Conservation (phyloP, 2,113 vertebrate species). For the Tychaedon coryphoeus region DNA sequence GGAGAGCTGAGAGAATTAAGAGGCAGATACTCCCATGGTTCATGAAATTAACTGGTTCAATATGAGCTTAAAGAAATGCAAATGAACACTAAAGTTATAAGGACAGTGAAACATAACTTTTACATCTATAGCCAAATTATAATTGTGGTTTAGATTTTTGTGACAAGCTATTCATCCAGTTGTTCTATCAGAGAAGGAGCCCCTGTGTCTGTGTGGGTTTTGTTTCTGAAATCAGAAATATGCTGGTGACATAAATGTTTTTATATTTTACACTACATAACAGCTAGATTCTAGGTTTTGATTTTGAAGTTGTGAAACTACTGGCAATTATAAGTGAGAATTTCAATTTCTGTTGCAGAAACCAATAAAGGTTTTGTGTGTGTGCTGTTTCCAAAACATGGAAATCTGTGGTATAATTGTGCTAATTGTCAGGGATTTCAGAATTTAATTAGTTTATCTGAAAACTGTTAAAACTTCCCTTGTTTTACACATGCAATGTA, state of each 20-base stretch:
- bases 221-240: neutral
- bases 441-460: neutral
- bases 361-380: fast-evolving
- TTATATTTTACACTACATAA: neutral
- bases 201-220: neutral
- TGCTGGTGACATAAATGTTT: neutral
- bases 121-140: neutral
- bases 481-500: neutral
- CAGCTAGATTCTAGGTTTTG: neutral
- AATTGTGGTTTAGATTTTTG: neutral
- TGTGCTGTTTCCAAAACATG: neutral
- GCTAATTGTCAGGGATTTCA: neutral
- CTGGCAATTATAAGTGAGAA: neutral
- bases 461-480: neutral
- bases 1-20: neutral
- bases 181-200: neutral
- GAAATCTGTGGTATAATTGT: neutral
- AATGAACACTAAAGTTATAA: neutral
- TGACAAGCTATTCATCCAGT: neutral
- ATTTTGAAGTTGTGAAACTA: neutral
- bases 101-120: neutral
- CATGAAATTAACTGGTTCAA: neutral
- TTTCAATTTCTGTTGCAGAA: neutral
- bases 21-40: fast-evolving
- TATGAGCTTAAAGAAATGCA: neutral